These are phyloP conservation scores for Sinella curviseta DNA, from an alignment of 1,140 invertebrate genomes.

Conservation along the genomic window DNA sequence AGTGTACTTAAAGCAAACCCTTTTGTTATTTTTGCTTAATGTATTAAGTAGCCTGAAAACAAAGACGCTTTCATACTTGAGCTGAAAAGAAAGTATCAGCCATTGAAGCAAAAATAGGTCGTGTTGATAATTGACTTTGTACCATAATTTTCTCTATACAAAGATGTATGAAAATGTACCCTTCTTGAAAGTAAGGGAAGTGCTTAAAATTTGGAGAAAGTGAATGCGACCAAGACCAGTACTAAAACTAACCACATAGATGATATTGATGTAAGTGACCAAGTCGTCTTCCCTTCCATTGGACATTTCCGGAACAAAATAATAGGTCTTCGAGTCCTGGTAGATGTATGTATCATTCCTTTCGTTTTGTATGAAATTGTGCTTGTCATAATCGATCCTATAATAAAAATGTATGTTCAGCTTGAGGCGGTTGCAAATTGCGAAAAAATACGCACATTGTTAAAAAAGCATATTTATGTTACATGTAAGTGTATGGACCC, in stretches of 20 bases:
- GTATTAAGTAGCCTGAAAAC: no score
- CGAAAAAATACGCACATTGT: not conserved
- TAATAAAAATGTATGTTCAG: not conserved
- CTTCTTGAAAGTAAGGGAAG: no score
- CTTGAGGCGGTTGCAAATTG: not conserved
- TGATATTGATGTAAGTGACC: slow-evolving; percentile 38
- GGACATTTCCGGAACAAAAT: slow-evolving; percentile 30
- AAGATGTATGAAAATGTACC: no score
- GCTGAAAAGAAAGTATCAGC: no score
- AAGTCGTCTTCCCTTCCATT: slow-evolving; percentile 30
- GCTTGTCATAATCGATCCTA: slow-evolving; percentile 34
- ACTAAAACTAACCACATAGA: slow-evolving; percentile 37
- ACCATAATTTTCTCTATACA: no score
- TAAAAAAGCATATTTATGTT: not conserved
- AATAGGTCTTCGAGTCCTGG: not conserved
- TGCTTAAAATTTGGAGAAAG: no score
- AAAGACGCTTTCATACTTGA: no score
- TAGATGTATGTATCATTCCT: slow-evolving; percentile 31
- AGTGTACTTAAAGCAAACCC: no score
- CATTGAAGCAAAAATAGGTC: no score
- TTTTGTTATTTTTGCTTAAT: no score
- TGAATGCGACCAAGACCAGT: not conserved
- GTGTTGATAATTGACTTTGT: no score
- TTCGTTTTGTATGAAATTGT: slow-evolving; percentile 24
- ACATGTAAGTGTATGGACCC: slow-evolving; percentile 34